phyloP scores from a whole-genome alignment of 1,140 invertebrate genomes.

The Brachionus paranguensis region DNA sequence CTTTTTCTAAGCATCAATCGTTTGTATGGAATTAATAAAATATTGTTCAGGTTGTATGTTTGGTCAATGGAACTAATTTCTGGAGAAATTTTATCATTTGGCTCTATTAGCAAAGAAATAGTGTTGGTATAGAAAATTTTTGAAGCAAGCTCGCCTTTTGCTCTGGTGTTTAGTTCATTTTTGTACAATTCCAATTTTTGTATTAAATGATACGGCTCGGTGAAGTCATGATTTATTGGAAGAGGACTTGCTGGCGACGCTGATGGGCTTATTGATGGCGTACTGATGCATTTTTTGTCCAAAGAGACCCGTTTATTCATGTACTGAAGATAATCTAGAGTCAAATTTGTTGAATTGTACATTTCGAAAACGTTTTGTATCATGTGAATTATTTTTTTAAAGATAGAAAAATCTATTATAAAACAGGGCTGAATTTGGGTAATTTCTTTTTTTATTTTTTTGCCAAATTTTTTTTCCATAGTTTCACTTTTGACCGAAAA shows the following conservation, averaged over 20 bases:
- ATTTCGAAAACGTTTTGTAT: conserved; percentile 30
- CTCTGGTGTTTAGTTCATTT: neutral
- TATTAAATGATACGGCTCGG: neutral
- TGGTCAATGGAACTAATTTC: neutral
- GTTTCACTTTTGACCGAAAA: neutral
- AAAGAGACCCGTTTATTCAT: neutral
- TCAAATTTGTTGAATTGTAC: neutral
- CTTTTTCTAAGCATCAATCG: neutral
- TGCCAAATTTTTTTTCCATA: neutral
- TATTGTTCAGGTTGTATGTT: neutral
- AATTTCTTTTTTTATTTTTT: neutral
- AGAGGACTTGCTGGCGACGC: neutral
- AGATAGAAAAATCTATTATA: conserved; percentile 1
- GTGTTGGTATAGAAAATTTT: neutral
- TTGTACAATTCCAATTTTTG: conserved; percentile 15
- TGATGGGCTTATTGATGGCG: neutral
- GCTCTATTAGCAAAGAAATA: neutral
- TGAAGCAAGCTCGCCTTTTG: neutral
- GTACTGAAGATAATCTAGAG: neutral
- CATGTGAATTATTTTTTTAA: neutral
- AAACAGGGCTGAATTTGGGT: neutral
- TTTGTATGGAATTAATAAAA: conserved; percentile 8
- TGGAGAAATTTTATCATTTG: neutral
- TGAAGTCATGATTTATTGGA: neutral
- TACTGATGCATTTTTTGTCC: neutral